Evolutionary conservation across 2,113 vertebrate species (phyloP).

Genomic region (Ictidomys tridecemlineatus): DNA sequence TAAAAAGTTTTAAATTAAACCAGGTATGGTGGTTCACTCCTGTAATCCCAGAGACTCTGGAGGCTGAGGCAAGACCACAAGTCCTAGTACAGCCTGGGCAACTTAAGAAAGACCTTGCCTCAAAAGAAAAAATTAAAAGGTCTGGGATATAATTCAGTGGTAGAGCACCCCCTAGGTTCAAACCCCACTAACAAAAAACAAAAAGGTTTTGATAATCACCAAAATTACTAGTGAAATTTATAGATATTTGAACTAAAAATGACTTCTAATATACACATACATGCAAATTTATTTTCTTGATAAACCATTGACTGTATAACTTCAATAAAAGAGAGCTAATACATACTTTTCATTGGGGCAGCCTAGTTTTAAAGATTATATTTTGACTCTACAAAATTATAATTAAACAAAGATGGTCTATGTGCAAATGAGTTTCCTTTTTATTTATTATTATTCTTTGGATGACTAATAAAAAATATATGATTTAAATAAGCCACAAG

Average conservation of each 20-base stretch:
- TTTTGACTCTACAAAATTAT: conserved; percentile 26
- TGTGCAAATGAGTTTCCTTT: conserved; percentile 13
- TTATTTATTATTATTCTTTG: conserved; percentile 16
- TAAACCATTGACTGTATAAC: background rate
- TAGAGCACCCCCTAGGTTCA: background rate
- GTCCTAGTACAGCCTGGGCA: background rate
- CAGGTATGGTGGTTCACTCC: background rate
- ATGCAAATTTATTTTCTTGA: conserved; percentile 12
- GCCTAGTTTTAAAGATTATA: background rate
- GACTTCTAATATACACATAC: background rate
- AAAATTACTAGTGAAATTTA: conserved; percentile 25
- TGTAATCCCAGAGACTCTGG: background rate
- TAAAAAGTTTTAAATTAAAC: background rate
- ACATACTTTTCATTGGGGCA: background rate
- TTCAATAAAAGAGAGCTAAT: background rate
- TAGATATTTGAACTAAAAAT: conserved; percentile 37
- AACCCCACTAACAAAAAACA: background rate
- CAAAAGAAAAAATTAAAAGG: background rate
- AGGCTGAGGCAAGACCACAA: background rate
- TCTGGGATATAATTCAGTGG: background rate
- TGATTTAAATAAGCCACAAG: background rate
- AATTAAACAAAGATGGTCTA: background rate
- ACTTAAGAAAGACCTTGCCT: background rate
- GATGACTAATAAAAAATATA: background rate
- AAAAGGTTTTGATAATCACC: background rate